These are phyloP conservation scores for Girardinichthys multiradiatus DNA, from an alignment of 2,113 vertebrate genomes.

Conservation along the genomic window DNA sequence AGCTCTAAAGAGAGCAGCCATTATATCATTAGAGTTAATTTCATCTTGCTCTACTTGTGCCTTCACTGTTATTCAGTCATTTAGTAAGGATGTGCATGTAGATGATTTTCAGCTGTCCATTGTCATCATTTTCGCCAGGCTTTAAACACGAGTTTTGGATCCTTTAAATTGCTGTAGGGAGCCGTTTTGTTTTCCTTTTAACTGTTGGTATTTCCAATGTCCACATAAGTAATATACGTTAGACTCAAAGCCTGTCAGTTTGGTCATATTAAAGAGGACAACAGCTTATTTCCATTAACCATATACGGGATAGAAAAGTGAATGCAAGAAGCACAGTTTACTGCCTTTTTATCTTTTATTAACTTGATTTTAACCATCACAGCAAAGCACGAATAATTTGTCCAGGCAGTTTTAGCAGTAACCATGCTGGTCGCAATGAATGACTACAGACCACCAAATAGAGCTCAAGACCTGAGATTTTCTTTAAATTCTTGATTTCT, in stretches of 20 bases:
- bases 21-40: slow-evolving; percentile 81
- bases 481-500: too few relatives aligned
- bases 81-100: slow-evolving; percentile 56
- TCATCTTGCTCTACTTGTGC: slow-evolving; percentile 66
- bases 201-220: slow-evolving; percentile 20
- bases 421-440: too few relatives aligned
- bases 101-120: slow-evolving; percentile 70
- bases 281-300: too few relatives aligned
- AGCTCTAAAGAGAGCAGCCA: slow-evolving; percentile 70
- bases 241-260: slow-evolving; percentile 7
- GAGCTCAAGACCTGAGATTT: too few relatives aligned
- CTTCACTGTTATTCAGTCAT: slow-evolving; percentile 72
- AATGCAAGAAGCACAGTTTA: too few relatives aligned
- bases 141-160: slow-evolving; percentile 35
- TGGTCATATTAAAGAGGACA: slow-evolving; percentile 5
- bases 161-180: slow-evolving; percentile 25
- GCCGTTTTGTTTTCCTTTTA: background rate
- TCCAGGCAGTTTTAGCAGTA: too few relatives aligned
- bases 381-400: too few relatives aligned
- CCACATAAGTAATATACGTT: slow-evolving; percentile 4
- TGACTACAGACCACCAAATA: too few relatives aligned
- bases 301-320: too few relatives aligned
- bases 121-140: slow-evolving; percentile 63
- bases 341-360: too few relatives aligned
- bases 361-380: too few relatives aligned